Conservation (phyloP, 1,140 invertebrate species). For the Holotrichia oblita region DNA sequence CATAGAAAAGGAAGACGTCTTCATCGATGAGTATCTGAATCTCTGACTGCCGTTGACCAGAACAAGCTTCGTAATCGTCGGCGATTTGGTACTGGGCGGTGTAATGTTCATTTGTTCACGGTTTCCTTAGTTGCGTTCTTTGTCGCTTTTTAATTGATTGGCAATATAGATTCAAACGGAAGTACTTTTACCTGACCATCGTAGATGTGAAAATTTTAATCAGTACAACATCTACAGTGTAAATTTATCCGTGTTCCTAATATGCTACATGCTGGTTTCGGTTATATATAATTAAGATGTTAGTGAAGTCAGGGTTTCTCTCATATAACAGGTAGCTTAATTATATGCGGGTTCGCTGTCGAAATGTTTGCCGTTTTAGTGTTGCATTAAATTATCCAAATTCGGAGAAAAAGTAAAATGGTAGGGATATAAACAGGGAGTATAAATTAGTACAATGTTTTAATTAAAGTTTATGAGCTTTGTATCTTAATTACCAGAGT, state of each 20-base stretch:
- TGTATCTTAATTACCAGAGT: background rate
- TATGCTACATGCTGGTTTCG: constrained; percentile 3
- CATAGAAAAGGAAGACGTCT: constrained; percentile 48
- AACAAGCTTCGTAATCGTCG: constrained; percentile 15
- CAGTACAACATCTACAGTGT: background rate
- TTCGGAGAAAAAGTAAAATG: constrained; percentile 10
- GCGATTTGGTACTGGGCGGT: constrained; percentile 2
- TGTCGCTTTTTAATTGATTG: constrained; percentile 8
- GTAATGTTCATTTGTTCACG: constrained; percentile 27
- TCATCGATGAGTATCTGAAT: constrained; percentile 41
- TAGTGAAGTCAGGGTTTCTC: background rate
- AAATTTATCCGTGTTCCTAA: background rate
- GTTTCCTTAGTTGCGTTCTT: background rate
- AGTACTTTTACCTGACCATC: background rate
- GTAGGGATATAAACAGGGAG: background rate
- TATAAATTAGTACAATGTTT: background rate
- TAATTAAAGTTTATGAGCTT: background rate
- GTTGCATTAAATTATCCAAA: background rate
- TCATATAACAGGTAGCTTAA: constrained; percentile 3
- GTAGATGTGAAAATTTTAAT: constrained; percentile 10
- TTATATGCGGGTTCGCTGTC: background rate
- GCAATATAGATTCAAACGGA: constrained; percentile 3
- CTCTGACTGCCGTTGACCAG: background rate
- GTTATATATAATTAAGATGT: constrained; percentile 26
- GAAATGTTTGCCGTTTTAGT: background rate